A percentile compares a stretch with the other conserved stretches of the same genome.
Conservation (phyloP, 2,888 invertebrate species). For the Diplazon laetatorius region DNA sequence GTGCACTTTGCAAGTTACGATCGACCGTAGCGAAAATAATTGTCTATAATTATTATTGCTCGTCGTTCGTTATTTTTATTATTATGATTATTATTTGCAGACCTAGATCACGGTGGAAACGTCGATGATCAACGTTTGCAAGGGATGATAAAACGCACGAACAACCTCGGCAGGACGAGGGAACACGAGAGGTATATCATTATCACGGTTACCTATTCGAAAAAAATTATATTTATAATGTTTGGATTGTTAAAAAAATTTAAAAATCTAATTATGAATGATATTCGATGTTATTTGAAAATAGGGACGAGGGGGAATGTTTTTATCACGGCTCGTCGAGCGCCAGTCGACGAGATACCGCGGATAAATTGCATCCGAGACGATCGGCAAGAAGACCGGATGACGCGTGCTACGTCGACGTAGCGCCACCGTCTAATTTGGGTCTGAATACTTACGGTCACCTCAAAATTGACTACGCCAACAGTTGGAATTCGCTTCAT, state of each 20-base stretch:
- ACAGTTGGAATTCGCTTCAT: conserved; percentile 91
- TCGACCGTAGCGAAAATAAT: conserved; percentile 6
- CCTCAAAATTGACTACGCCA: conserved; percentile 91
- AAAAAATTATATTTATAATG: too few relatives aligned
- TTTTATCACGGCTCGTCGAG: conserved; percentile 72
- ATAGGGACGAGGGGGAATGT: conserved; percentile 68
- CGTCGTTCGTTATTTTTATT: not conserved
- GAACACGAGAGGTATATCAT: conserved; percentile 67
- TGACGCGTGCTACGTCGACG: conserved; percentile 68
- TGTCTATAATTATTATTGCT: too few relatives aligned
- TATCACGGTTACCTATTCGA: too few relatives aligned
- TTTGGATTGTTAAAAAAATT: too few relatives aligned
- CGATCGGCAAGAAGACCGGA: conserved; percentile 56
- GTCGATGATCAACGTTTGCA: conserved; percentile 72
- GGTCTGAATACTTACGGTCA: conserved; percentile 91
- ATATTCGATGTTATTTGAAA: conserved; percentile 33
- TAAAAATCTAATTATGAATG: not conserved
- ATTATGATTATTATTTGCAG: conserved; percentile 61
- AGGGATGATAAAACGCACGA: conserved; percentile 70
- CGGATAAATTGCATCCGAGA: conserved; percentile 60
- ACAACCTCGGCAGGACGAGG: conserved; percentile 68
- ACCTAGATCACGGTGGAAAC: conserved; percentile 70
- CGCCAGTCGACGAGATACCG: conserved; percentile 67
- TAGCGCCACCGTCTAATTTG: conserved; percentile 85
- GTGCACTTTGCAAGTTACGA: not conserved